phyloP scores from a whole-genome alignment of 1,140 invertebrate genomes.

The Drosophila ercepeae region DNA sequence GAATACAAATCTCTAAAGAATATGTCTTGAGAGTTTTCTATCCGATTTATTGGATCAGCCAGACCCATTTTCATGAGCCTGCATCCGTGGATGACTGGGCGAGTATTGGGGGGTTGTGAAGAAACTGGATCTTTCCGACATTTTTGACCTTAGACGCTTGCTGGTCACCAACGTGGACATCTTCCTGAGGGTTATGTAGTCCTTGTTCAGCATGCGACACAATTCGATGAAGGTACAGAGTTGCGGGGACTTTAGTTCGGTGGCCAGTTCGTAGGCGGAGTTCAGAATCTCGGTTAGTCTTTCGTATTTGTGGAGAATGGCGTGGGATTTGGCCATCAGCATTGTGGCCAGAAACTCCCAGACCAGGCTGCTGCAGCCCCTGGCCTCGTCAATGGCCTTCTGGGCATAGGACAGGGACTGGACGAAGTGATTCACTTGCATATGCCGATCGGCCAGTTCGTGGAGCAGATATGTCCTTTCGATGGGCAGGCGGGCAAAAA shows the following conservation, averaged over 20 bases:
- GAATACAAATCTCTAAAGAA: conserved; percentile 1
- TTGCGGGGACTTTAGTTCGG: conserved; percentile 40
- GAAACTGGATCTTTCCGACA: conserved; percentile 33
- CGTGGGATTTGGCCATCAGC: conserved; percentile 68
- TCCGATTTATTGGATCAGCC: conserved; percentile 6
- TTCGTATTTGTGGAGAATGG: conserved; percentile 67
- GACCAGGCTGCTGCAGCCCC: conserved; percentile 52
- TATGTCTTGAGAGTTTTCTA: background rate
- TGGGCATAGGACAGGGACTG: conserved; percentile 55
- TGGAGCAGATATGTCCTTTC: conserved; percentile 73
- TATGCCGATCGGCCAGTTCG: conserved; percentile 63
- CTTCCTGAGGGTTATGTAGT: conserved; percentile 66
- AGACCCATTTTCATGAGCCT: background rate
- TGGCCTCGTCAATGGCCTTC: conserved; percentile 48
- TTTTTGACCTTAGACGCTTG: conserved; percentile 38
- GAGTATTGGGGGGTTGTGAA: background rate
- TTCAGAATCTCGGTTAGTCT: conserved; percentile 58
- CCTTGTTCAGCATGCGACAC: conserved; percentile 70
- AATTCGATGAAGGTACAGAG: conserved; percentile 68
- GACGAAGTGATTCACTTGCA: conserved; percentile 54
- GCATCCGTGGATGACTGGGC: background rate
- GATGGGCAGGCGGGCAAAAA: conserved; percentile 59
- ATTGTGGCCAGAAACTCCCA: conserved; percentile 70
- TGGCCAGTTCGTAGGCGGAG: conserved; percentile 52
- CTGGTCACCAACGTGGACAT: conserved; percentile 40